Evolutionary conservation across 1,140 invertebrate species (phyloP).

Genomic region (Microplitis demolitor): DNA sequence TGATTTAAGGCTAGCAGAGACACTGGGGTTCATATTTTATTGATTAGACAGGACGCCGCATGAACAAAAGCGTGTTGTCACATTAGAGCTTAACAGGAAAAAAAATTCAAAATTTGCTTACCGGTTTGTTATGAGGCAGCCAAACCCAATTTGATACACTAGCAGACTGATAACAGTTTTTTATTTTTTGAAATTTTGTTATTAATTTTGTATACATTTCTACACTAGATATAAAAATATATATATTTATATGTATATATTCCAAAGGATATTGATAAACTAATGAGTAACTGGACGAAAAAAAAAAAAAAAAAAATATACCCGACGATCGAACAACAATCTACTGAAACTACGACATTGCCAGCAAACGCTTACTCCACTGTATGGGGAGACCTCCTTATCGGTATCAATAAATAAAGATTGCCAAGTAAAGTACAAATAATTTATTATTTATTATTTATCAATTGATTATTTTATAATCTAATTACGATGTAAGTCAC

Average conservation of each 20-base stretch:
- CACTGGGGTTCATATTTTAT: too few relatives aligned
- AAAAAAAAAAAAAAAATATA: neutral
- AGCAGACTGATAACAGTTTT: neutral
- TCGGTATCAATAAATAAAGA: neutral
- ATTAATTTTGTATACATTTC: slow-evolving; percentile 7
- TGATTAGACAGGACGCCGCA: too few relatives aligned
- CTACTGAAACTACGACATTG: neutral
- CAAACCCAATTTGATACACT: neutral
- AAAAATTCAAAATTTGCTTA: too few relatives aligned
- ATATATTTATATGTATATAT: neutral
- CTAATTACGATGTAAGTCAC: too few relatives aligned
- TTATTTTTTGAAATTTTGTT: neutral
- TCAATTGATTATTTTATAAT: too few relatives aligned
- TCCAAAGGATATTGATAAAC: neutral
- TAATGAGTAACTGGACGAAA: neutral
- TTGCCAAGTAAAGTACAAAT: neutral
- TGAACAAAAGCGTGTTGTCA: too few relatives aligned
- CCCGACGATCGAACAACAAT: neutral
- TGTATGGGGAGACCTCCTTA: neutral
- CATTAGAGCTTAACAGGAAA: too few relatives aligned
- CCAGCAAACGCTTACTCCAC: neutral
- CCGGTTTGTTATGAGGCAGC: slow-evolving; percentile 16
- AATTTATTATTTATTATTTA: neutral
- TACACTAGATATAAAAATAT: neutral
- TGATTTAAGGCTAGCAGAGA: too few relatives aligned